Conservation (phyloP, 1,140 invertebrate genomes). For the Drosophila persimilis region DNA sequence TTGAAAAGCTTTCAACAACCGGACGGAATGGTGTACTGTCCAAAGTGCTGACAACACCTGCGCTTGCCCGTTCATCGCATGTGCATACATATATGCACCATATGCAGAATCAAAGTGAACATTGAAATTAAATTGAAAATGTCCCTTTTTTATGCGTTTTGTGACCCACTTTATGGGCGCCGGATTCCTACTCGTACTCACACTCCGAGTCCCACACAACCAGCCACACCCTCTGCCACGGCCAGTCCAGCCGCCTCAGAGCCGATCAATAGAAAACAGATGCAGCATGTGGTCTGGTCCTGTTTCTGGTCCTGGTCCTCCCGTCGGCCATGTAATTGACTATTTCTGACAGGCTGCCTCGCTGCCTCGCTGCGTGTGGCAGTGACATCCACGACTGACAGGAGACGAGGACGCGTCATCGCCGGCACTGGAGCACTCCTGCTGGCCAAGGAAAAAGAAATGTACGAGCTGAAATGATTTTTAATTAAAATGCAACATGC, state of each 20-base stretch:
- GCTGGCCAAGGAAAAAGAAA: constrained; percentile 6
- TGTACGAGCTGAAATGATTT: constrained; percentile 44
- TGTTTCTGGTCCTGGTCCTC: constrained; percentile 3
- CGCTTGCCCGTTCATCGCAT: no score
- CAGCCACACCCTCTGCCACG: background rate
- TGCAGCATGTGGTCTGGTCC: constrained; percentile 11
- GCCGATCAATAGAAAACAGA: constrained; percentile 37
- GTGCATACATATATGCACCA: no score
- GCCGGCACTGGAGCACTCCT: background rate
- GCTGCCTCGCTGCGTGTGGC: constrained; percentile 34
- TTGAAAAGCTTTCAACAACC: no score
- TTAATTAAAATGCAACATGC: constrained; percentile 77
- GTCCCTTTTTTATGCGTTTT: no score
- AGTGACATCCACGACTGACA: constrained; percentile 28
- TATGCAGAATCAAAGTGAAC: no score
- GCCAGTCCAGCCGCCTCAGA: constrained; percentile 14
- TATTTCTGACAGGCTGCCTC: constrained; percentile 47
- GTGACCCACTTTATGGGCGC: constrained; percentile 10
- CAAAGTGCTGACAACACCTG: no score
- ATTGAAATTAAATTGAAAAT: no score
- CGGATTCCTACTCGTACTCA: no score
- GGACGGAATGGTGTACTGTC: no score
- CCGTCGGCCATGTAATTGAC: constrained; percentile 49
- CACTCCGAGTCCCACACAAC: no score
- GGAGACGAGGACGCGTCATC: constrained; percentile 16